Conservation (phyloP, 1,140 invertebrate genomes). For the Zaprionus nigranus region DNA sequence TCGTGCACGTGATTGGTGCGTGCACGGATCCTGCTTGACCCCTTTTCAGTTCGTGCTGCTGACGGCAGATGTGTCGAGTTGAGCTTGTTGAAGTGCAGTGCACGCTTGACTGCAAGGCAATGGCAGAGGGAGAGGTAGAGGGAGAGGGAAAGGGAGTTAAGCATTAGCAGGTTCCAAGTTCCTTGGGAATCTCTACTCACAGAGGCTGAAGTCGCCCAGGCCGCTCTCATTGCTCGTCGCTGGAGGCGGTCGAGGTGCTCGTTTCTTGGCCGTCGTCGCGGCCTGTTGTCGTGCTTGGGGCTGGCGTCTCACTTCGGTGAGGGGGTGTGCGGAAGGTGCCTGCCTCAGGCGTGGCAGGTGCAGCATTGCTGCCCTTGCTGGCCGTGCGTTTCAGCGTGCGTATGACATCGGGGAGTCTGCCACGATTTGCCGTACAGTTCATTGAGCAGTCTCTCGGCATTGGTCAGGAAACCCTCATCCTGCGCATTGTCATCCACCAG, state of each 20-base stretch:
- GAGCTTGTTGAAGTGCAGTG: conserved; percentile 58
- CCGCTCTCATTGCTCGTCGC: conserved; percentile 53
- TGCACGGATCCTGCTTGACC: conserved; percentile 15
- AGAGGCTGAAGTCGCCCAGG: conserved; percentile 70
- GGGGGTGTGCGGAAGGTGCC: conserved; percentile 18
- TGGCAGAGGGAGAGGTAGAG: not conserved
- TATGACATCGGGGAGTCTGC: conserved; percentile 84
- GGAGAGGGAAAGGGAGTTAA: conserved; percentile 1
- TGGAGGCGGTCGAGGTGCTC: not conserved
- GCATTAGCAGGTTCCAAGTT: not conserved
- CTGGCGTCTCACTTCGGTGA: conserved; percentile 26
- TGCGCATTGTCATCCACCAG: conserved; percentile 38
- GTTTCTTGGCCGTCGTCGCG: conserved; percentile 22
- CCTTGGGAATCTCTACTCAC: conserved; percentile 49
- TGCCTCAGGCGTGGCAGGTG: conserved; percentile 4
- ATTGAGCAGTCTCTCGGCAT: conserved; percentile 85
- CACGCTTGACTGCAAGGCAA: conserved; percentile 59
- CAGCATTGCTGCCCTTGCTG: conserved; percentile 46
- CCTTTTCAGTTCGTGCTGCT: conserved; percentile 29
- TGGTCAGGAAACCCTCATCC: conserved; percentile 60
- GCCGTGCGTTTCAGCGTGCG: conserved; percentile 64
- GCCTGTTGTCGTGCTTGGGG: conserved; percentile 22
- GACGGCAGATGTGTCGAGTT: conserved; percentile 67
- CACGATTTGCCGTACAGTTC: conserved; percentile 85
- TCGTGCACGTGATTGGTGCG: conserved; percentile 52